Evolutionary conservation across 2,797 vertebrate genomes (phyloP), one percentile per base, ranked within the genome.

Genomic region (Anisognathus igniventris): DNA sequence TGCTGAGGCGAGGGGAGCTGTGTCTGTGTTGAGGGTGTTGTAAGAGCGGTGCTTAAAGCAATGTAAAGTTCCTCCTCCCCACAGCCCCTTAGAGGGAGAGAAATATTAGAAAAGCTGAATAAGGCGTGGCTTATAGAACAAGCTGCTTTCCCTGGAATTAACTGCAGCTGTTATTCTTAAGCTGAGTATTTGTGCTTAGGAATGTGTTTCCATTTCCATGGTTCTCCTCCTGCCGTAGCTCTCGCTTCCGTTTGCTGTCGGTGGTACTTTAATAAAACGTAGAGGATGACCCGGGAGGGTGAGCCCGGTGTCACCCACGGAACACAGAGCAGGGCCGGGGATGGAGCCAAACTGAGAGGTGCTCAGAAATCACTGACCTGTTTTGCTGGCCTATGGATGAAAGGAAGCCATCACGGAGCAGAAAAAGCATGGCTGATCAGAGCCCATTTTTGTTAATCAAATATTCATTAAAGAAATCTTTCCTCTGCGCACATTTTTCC

Each of bases 331-430:
- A 90, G 97, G 83, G 35, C 77, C 0, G 19, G 83, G 93, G 53
- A 19, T 44, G 91, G 42, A 81, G 94, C 81, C 95, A 92, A 90
- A 96, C 92, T 95, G 93, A 97, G 92, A 85, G 90, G 95, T 93
- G 88, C 80, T 95, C 79, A 47, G 90, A 90, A 97, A 91, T 96
- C 96, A 68, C 93, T 79, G 90, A 97, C 71, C 27, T 19, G 30
- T 95, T 98, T 97, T 97, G 98, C 98, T 98, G 98, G 98, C 98
- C 98, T 97, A 98, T 98, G 98, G 98, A 97, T 98, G 98, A 98
- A 98, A 98, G 96, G 96, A 98, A 98, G 98, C 98, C 98, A 98
- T 98, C 97, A 96, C 98, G 98, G 98, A 98, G 97, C 96, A 98
- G 98, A 98, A 98, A 98, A 98, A 98, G 98, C 98, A 98, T 97